Evolutionary conservation across 2,888 invertebrate genomes (phyloP).

Genomic region (Deroplatys truncata): DNA sequence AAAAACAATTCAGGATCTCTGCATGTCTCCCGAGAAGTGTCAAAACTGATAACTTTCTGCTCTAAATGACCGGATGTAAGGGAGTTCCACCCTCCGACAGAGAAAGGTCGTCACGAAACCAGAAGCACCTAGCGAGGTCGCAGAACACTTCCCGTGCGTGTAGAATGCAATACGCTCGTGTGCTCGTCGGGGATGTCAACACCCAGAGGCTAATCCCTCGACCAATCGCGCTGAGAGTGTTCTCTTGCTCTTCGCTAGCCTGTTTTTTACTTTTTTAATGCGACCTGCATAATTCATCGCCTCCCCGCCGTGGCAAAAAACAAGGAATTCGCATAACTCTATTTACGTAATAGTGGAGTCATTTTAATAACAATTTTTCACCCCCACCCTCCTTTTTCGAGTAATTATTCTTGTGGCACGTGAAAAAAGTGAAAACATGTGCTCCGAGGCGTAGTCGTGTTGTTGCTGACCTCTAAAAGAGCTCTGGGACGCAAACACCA

Average conservation of each 20-base stretch:
- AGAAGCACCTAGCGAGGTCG: background rate
- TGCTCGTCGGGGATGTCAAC: background rate
- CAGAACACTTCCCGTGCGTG: background rate
- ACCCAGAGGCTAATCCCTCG: background rate
- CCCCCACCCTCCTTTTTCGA: background rate
- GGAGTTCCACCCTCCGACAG: no score
- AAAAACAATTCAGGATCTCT: no score
- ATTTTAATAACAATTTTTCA: background rate
- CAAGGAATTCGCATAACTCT: background rate
- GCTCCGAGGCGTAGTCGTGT: background rate
- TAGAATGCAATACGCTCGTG: background rate
- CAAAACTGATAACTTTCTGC: no score
- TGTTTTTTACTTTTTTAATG: background rate
- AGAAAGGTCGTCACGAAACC: no score
- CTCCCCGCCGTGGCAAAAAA: background rate
- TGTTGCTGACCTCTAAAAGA: background rate
- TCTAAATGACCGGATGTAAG: no score
- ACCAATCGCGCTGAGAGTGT: constrained; percentile 10
- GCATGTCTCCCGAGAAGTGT: no score
- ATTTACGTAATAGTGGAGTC: background rate
- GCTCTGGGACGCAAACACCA: background rate
- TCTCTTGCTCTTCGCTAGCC: background rate
- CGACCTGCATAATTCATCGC: background rate
- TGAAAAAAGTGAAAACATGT: background rate
- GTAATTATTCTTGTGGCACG: background rate